Conservation (phyloP, 2,888 invertebrate genomes). For the Bhutanitis thaidina region DNA sequence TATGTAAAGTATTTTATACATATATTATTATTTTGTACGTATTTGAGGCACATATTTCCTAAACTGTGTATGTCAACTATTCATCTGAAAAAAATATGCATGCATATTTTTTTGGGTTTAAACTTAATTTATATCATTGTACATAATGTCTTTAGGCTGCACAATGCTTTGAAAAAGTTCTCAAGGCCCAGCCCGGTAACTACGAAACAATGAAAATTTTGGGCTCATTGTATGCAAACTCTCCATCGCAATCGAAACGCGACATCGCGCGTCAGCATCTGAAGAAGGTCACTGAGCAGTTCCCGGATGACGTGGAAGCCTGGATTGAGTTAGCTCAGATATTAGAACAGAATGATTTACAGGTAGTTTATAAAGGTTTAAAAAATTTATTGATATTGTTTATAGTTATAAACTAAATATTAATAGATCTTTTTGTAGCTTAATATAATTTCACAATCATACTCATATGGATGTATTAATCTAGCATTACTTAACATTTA, state of each 20-base stretch:
- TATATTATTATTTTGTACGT: too few species aligned
- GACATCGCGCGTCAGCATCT: slow-evolving; percentile 96
- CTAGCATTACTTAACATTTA: too few species aligned
- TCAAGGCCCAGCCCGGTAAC: slow-evolving; percentile 98
- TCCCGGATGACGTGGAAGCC: slow-evolving; percentile 98
- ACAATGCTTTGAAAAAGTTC: slow-evolving; percentile 98
- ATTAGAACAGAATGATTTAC: slow-evolving; percentile 95
- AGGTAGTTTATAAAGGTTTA: slow-evolving; percentile 46
- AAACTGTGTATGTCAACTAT: too few species aligned
- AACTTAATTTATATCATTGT: not conserved
- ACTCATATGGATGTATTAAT: too few species aligned
- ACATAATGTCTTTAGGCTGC: slow-evolving; percentile 87
- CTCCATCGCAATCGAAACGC: slow-evolving; percentile 91
- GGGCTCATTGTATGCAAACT: slow-evolving; percentile 96
- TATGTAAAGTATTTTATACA: too few species aligned
- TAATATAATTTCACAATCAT: too few species aligned
- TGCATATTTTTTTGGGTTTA: too few species aligned
- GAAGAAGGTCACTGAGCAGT: slow-evolving; percentile 97
- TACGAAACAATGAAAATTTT: slow-evolving; percentile 99
- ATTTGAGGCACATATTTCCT: too few species aligned
- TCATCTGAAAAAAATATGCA: too few species aligned
- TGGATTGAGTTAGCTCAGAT: slow-evolving; percentile 99
- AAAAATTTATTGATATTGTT: too few species aligned
- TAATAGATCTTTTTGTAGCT: too few species aligned
- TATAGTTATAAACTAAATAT: too few species aligned